phyloP scores from a whole-genome alignment of 2,888 invertebrate species.

The Charanyca ferruginea region DNA sequence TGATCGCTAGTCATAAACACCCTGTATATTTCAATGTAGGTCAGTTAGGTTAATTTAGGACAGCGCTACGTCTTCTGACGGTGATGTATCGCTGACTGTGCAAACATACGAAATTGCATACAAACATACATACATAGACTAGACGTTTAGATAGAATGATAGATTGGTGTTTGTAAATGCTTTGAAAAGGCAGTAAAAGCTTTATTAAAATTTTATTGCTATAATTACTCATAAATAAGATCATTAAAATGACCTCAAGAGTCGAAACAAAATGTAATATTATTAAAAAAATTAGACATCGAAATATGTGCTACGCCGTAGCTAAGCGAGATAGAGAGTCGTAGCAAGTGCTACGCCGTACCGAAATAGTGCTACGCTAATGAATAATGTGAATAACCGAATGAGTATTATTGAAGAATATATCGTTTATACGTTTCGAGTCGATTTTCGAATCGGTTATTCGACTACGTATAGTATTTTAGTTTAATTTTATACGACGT shows the following conservation, averaged over 20 bases:
- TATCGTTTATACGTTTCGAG: too few relatives aligned
- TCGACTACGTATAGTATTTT: too few relatives aligned
- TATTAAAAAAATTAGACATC: too few relatives aligned
- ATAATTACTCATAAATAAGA: too few relatives aligned
- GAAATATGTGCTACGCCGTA: slow-evolving; percentile 10
- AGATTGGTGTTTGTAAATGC: slow-evolving; percentile 6
- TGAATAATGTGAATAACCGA: too few relatives aligned
- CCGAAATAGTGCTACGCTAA: neutral
- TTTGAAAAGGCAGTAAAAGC: neutral
- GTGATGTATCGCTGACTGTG: slow-evolving; percentile 41
- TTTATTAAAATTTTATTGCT: too few relatives aligned
- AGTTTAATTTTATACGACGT: too few relatives aligned
- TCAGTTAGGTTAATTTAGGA: slow-evolving; percentile 49
- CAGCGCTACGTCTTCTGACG: slow-evolving; percentile 36
- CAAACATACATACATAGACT: neutral
- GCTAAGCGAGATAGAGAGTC: neutral
- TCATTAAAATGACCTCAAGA: neutral
- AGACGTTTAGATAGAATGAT: slow-evolving; percentile 16
- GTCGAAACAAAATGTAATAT: neutral
- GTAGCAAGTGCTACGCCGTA: slow-evolving; percentile 15
- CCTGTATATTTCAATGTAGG: slow-evolving; percentile 37
- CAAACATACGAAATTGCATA: slow-evolving; percentile 28
- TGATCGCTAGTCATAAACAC: neutral
- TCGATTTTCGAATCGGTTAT: too few relatives aligned
- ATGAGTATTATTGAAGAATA: too few relatives aligned